These are phyloP conservation scores for Heteromyza rotundicornis DNA, from an alignment of 2,888 invertebrate genomes.

Conservation along the genomic window DNA sequence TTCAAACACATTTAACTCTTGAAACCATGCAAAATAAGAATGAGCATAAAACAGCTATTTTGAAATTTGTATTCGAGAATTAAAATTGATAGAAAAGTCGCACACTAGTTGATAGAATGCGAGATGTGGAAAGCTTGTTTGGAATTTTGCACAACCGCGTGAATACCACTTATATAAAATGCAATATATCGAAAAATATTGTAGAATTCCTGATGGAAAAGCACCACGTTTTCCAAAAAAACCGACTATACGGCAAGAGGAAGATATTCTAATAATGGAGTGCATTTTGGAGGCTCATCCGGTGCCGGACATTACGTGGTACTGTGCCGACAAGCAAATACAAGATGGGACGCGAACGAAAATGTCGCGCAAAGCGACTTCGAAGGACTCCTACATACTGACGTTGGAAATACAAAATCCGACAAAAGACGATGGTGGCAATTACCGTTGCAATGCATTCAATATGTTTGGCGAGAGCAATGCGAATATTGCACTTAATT, in stretches of 20 bases:
- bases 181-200: too few relatives aligned
- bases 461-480: slow-evolving; percentile 99
- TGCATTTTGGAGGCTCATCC: slow-evolving; percentile 95
- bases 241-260: slow-evolving; percentile 93
- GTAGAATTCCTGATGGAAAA: slow-evolving; percentile 94
- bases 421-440: slow-evolving; percentile 95
- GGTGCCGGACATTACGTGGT: slow-evolving; percentile 94
- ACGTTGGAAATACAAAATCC: slow-evolving; percentile 95
- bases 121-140: too few relatives aligned
- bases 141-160: too few relatives aligned
- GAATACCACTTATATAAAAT: too few relatives aligned
- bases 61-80: too few relatives aligned
- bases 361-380: slow-evolving; percentile 87
- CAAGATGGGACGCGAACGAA: slow-evolving; percentile 82
- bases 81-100: too few relatives aligned
- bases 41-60: too few relatives aligned
- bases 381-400: slow-evolving; percentile 89
- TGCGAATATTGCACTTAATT: slow-evolving; percentile 99
- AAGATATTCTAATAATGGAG: slow-evolving; percentile 92
- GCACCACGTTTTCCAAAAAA: slow-evolving; percentile 97
- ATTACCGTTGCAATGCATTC: slow-evolving; percentile 98
- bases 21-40: too few relatives aligned
- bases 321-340: slow-evolving; percentile 85
- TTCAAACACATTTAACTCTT: too few relatives aligned
- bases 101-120: too few relatives aligned